Evolutionary conservation across 2,113 vertebrate genomes (phyloP).

Genomic region (Menura novaehollandiae): DNA sequence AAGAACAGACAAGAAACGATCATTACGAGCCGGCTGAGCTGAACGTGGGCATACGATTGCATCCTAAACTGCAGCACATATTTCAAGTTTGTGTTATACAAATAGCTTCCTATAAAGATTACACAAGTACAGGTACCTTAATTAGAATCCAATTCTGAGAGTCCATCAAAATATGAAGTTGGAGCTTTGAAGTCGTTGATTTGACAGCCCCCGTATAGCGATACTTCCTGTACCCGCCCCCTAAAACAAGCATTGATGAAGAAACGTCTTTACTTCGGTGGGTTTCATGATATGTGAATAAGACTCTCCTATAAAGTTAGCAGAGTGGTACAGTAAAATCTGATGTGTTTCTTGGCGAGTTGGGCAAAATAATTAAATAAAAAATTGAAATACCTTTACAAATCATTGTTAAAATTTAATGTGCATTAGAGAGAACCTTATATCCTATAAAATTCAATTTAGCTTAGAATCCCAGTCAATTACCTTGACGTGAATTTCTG

Average conservation of each 20-base stretch:
- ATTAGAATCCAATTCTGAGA: not conserved
- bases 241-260: not conserved
- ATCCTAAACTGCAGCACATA: too few relatives aligned
- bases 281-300: not conserved
- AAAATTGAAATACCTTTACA: not conserved
- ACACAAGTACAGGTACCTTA: not conserved
- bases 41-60: not conserved
- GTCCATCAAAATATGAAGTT: slow-evolving; percentile 6
- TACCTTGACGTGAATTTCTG: not conserved
- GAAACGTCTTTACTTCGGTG: not conserved
- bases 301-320: slow-evolving; percentile 24
- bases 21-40: not conserved
- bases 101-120: not conserved
- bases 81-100: not conserved
- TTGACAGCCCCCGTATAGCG: not conserved
- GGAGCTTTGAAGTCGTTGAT: slow-evolving; percentile 10
- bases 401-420: slow-evolving; percentile 16
- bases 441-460: slow-evolving; percentile 36
- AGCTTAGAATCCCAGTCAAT: not conserved
- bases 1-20: not conserved
- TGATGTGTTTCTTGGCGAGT: slow-evolving; percentile 1
- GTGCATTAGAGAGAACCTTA: not conserved
- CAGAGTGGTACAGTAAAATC: slow-evolving; percentile 12
- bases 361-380: not conserved
- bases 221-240: slow-evolving; percentile 55